Conservation (phyloP, 2,888 invertebrate genomes). For the Bugula neritina region DNA sequence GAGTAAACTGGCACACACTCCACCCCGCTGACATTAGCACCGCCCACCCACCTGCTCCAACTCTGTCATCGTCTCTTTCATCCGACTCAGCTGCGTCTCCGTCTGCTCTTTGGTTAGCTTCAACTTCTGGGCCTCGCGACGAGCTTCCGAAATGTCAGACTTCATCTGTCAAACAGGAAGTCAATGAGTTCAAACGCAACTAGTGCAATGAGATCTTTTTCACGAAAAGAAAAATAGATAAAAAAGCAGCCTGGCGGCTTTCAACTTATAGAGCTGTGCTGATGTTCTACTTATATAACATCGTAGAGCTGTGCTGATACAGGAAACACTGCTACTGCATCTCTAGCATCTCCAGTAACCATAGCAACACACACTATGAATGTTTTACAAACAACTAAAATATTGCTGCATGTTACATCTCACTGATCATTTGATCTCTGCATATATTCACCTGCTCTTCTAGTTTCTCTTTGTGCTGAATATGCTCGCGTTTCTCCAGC, state of each 20-base stretch:
- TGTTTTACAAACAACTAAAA: background rate
- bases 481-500: conserved; percentile 20
- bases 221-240: too few species aligned
- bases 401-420: background rate
- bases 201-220: too few species aligned
- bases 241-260: too few species aligned
- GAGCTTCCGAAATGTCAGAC: conserved; percentile 4
- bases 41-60: conserved; percentile 2
- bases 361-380: too few species aligned
- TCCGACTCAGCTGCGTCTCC: conserved; percentile 16
- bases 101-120: conserved; percentile 21
- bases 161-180: background rate
- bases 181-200: too few species aligned
- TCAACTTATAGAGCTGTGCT: too few species aligned
- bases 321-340: too few species aligned
- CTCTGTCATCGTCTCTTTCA: conserved; percentile 10
- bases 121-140: conserved; percentile 1
- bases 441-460: background rate
- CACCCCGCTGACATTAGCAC: too few species aligned
- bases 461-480: conserved; percentile 3
- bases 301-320: too few species aligned
- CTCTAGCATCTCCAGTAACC: too few species aligned
- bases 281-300: too few species aligned
- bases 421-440: background rate
- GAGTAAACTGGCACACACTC: too few species aligned